Base-by-base conservation (phyloP, 2,113 vertebrate species). In the Promerops cafer region DNA sequence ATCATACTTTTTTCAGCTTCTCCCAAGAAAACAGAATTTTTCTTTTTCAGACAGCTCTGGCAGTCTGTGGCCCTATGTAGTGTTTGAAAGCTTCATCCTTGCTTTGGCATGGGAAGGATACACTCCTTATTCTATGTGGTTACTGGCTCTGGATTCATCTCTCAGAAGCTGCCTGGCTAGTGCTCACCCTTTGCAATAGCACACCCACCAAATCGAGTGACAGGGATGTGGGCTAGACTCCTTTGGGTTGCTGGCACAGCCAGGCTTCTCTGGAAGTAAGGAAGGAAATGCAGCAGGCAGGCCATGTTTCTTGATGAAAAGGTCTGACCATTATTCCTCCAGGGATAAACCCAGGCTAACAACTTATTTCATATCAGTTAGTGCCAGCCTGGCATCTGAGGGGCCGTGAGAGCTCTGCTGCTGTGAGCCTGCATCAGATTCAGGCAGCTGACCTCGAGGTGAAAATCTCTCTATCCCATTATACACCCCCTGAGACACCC, bases 381-480 rank as follows among this genome's bases (percentile, higher is more conserved):
- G 59, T 80, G 75, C 66, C 78, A 92, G 39, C 92, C 61, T 7
- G 2, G 68, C 9, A 1, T 77, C 72, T 23, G 64, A 65, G 76
- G 40, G 23, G 33, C 65, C 75, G 47, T 8, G 21, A 47, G 75
- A 72, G 70, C 56, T 70, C 39, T 45, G 33, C 54, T 83, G 53
- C 66, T 31, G 22, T 1, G 16, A 85, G 70, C 61, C 44, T 23
- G 39, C 2, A 0, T 16, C 0, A 0, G 31, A 79, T 71, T 79
- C 70, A 83, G 66, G 79, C 12, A 0, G 59, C 66, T 92, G 95
- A 92, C 75, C 79, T 85, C 1, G 0, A 77, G 54, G 28, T 83
- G 75, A 77, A 77, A 80, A 80, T 77, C 79, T 57, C 78, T 85
- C 66, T 65, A 50, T 83, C 85, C 66, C 63, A 59, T 94, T 93